Base-by-base conservation (phyloP, 2,797 vertebrate genomes). In the Pseudomugil tenellus region DNA sequence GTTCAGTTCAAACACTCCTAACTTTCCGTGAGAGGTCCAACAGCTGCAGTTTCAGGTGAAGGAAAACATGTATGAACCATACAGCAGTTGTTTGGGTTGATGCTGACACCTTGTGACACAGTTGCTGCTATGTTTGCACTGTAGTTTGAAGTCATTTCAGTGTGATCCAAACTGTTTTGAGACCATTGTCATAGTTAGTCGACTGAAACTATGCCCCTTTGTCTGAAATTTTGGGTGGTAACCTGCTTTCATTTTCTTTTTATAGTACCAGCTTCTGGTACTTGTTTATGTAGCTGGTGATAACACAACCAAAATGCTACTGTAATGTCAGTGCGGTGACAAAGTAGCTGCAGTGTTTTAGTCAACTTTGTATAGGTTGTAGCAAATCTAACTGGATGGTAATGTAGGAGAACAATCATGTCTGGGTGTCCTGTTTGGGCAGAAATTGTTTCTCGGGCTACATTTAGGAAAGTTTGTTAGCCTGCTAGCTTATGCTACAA, bases 151-250 rank as follows among this genome's bases (percentile, higher is more conserved):
- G 23, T 62, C 39, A 57, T 16, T 6, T 4, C 29, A 63, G 48
- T 29, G 10, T 56, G 37, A 54, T 55, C 51, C 1, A 52, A 46
- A 58, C 41, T 70, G 28, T 46, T 13, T 7, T 31, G n/a, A 67
- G 62, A 31, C 55, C 23, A 31, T 58, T 59, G 29, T 49, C 43
- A 58, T 25, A 10, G 57, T 31, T 32, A 14, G 1, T 26, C 43
- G 29, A 51, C 46, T 28, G 14, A 21, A 19, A 26, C 23, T 61
- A 71, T 54, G 63, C 70, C 62, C 59, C 52, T 13, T 66, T n/a
- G n/a, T n/a, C n/a, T n/a, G n/a, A n/a, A n/a, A n/a, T n/a, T n/a
- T n/a, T n/a, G n/a, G n/a, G n/a, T n/a, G n/a, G n/a, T n/a, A n/a
- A n/a, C n/a, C n/a, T n/a, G n/a, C n/a, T n/a, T n/a, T n/a, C n/a